A percentile compares a stretch with the other conserved stretches of the same genome.
phyloP scores from a whole-genome alignment of 2,113 vertebrate genomes.

The Notarius lentiginosus region DNA sequence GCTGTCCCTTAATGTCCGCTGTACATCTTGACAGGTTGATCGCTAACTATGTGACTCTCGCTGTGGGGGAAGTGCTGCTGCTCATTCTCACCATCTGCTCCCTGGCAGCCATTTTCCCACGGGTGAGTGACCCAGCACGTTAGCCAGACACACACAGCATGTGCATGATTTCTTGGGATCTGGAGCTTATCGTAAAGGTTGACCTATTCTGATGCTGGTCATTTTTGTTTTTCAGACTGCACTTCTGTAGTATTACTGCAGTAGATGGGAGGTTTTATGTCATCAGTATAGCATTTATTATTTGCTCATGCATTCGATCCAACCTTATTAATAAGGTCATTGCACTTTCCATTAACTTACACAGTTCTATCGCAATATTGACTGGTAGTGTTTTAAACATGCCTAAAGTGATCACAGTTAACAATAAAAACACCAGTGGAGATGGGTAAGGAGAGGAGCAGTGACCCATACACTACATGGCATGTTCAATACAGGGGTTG shows the following conservation, averaged over 20 bases:
- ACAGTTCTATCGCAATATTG: constrained; percentile 49
- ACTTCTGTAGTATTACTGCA: constrained; percentile 24
- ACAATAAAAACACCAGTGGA: constrained; percentile 17
- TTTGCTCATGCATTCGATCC: constrained; percentile 31
- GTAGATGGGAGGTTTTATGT: neutral
- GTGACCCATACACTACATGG: neutral
- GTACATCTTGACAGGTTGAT: constrained; percentile 74
- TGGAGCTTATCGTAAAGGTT: neutral
- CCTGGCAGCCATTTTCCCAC: constrained; percentile 90
- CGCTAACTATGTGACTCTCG: constrained; percentile 90
- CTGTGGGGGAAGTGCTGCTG: constrained; percentile 84
- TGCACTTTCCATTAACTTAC: constrained; percentile 59
- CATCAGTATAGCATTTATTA: constrained; percentile 5
- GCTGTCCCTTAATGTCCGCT: constrained; percentile 22
- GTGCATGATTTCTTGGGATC: neutral
- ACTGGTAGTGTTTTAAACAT: constrained; percentile 30
- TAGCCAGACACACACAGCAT: constrained; percentile 22
- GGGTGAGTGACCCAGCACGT: constrained; percentile 75
- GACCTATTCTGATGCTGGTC: neutral
- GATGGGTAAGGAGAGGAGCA: neutral
- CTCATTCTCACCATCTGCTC: constrained; percentile 89
- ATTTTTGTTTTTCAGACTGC: neutral
- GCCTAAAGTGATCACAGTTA: constrained; percentile 20
- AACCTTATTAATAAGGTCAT: constrained; percentile 42
- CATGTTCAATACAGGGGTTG: neutral